Evolutionary conservation across 92 coral and sea anemone species (phyloP), one percentile per base, ranked within the genome.

Genomic region (Scolanthus callimorphus): DNA sequence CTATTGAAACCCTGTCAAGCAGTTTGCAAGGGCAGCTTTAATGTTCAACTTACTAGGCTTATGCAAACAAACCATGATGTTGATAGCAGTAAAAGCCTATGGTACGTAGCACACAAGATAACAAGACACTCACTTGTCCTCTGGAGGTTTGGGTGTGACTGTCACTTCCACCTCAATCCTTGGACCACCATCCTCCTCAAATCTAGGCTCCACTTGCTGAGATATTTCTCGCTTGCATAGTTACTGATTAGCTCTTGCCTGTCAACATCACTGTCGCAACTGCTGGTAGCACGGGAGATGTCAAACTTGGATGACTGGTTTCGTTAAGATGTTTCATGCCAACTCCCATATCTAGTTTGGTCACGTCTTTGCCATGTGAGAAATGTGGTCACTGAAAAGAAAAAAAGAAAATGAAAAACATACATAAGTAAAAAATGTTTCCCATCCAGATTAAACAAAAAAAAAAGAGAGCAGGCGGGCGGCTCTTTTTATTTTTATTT

Each of bases 161-260:
- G 25, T 25, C 15, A 34, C 15, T 6, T 34, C 43, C 6, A 34
- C 43, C 9, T 6, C 43, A 34, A 34, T 34, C 43, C 15, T 34
- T 34, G 43, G 43, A 6, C 43, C 43, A 34, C 15, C 43, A 6
- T 34, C 43, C 15, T 34, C 43, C 43, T 6, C 43, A 46, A 57
- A 30, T 65, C 81, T 27, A 65, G 60, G 31, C 57, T 68, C 95
- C 95, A 86, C 63, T 78, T 82, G 41, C 88, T 84, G 57, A 86
- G 89, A 55, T 86, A 86, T 13, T 61, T 71, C 3, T 86, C 95
- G 63, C 61, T 86, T 29, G 90, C 95, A 68, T 86, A 86, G 37
- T 86, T 85, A 60, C 59, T 57, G 29, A 86, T 65, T 63, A 86
- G 63, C 11, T 86, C 89, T 45, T 70, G 88, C 39, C 94, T 76